A percentile compares a stretch with the other conserved stretches of the same genome.
Evolutionary conservation across 2,113 vertebrate species (phyloP).

Genomic region (Nanger granti): DNA sequence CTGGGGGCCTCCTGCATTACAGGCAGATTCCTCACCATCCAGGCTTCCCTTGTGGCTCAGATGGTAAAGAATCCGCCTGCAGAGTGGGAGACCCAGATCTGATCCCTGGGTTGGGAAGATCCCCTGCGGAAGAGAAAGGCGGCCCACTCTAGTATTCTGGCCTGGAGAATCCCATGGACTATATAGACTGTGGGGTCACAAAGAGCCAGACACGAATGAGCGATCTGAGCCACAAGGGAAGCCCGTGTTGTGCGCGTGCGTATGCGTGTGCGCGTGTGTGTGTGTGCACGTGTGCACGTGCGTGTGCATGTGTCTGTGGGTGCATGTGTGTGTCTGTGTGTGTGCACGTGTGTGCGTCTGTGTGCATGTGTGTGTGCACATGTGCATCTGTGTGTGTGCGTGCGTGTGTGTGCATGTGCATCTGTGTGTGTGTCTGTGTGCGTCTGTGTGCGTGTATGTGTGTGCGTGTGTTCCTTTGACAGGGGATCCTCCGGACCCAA

Average conservation of each 20-base stretch:
- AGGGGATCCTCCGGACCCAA: not conserved
- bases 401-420: rapidly evolving
- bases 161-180: not conserved
- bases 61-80: not conserved
- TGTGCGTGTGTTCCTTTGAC: not conserved
- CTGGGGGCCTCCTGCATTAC: not conserved
- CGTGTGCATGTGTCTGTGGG: rapidly evolving
- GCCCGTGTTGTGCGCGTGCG: rapidly evolving
- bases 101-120: not conserved
- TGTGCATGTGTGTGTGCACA: rapidly evolving
- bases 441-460: too few relatives aligned
- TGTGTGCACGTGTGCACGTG: rapidly evolving
- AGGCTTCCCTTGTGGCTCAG: not conserved
- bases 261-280: too few relatives aligned
- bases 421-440: too few relatives aligned
- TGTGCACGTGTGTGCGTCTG: rapidly evolving
- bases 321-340: rapidly evolving
- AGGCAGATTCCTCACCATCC: not conserved
- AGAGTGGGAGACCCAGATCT: not conserved
- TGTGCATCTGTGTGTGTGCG: rapidly evolving
- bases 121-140: not conserved
- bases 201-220: not conserved
- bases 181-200: not conserved
- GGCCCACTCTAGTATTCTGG: not conserved
- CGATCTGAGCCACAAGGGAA: rapidly evolving